Percentiles rank a stretch among this genome's conserved stretches.
Evolutionary conservation across 2,113 vertebrate genomes (phyloP).

Genomic region (Elachura formosa): DNA sequence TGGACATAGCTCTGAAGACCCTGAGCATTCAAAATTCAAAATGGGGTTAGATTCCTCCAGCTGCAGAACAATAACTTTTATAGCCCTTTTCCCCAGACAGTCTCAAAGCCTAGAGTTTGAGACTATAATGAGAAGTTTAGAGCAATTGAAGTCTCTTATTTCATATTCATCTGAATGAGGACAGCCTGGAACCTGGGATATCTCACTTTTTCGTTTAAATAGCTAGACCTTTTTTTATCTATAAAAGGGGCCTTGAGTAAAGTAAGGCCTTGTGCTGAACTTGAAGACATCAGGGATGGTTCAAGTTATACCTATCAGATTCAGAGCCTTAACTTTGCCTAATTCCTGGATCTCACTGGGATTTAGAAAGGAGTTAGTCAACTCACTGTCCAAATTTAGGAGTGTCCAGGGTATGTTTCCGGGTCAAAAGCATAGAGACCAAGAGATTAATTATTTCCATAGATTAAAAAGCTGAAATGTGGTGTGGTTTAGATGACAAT

Average conservation of each 20-base stretch:
- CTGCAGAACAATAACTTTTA: constrained; percentile 8
- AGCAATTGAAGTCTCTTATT: neutral
- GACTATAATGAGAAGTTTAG: constrained; percentile 15
- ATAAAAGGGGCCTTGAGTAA: neutral
- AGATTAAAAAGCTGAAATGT: neutral
- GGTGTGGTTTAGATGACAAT: neutral
- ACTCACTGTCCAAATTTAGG: neutral
- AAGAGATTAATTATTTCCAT: neutral
- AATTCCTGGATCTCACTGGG: neutral
- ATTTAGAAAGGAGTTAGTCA: neutral
- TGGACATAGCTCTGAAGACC: neutral
- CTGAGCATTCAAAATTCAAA: constrained; percentile 5
- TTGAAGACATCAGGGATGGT: neutral
- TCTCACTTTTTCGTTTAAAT: neutral
- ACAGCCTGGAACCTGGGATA: neutral
- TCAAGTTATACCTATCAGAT: neutral
- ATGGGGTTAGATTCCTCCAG: constrained; percentile 15
- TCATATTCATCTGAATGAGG: neutral
- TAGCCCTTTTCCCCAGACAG: neutral
- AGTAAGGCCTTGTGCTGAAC: neutral
- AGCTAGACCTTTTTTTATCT: neutral
- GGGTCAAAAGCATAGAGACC: neutral
- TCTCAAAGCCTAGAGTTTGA: constrained; percentile 17
- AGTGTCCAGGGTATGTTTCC: neutral
- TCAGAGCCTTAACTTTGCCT: neutral